Base-by-base conservation (phyloP, 1,140 invertebrate species). In the Stratiolaelaps scimitus region DNA sequence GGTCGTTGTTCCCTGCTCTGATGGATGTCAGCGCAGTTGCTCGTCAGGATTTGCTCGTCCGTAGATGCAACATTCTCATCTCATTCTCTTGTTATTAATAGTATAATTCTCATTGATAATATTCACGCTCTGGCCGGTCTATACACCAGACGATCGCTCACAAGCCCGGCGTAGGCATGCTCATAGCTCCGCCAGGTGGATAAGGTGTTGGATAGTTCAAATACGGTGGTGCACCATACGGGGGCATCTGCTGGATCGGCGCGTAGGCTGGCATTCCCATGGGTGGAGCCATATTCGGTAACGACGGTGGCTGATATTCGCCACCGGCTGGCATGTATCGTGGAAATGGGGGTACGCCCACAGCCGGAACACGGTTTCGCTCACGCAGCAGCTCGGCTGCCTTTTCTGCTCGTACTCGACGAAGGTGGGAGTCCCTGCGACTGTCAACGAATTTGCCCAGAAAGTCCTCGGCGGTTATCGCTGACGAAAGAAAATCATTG, bases 141-240 rank as follows among this genome's bases (percentile, higher is more conserved):
- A 40, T 40, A 40, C 34, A 6, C 34, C 5, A 10, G 10, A 10
- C 34, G 4, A 10, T 40, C 34, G 34, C 34, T 40, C 34, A 40
- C 34, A 40, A 40, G 15, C 53, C 53, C 1, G 53, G 53, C 23
- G 53, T 60, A 2, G 53, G 53, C 53, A 60, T 60, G 20, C 53
- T 60, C 23, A 60, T 60, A 1, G 53, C 17, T 17, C 53, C 53
- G 10, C 26, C 53, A 19, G 53, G 15, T 34, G 53, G 23, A 13
- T 60, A 26, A 23, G 53, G 34, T 10, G 34, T 34, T 4, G 53
- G 53, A 10, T 60, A 60, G 6, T 15, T 15, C 26, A 60, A 23
- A 23, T 60, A 60, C 53, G 15, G 53, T 2, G 53, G 23, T 5
- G 23, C 23, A 2, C 53, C 53, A 23, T 60, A 60, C 5, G 34